Evolutionary conservation across 2,888 invertebrate species (phyloP), one percentile per base, ranked within the genome.

Genomic region (Acanthopleura granulata): DNA sequence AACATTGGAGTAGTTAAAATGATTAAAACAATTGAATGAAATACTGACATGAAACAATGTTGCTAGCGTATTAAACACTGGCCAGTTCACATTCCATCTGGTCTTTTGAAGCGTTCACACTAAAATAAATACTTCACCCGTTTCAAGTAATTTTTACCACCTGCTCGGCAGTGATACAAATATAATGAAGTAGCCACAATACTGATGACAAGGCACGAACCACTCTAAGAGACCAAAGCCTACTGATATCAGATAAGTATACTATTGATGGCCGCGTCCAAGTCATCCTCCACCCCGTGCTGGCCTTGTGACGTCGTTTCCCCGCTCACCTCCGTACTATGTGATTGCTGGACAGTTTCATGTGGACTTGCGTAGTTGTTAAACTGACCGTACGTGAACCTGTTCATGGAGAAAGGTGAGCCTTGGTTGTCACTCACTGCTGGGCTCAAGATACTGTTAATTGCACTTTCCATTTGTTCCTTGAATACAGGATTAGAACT

Each of bases 381-480:
- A 12, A 66, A 73, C 50, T 69, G 66, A 62, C 69, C 66, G 75
- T 76, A 71, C 18, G 40, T 16, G 12, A 6, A 71, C 15, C 22
- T 22, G 40, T 71, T 49, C n/a, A 22, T 16, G 18, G n/a, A 9
- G 18, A 27, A 22, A 22, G 27, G 49, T 6, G n/a, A 18, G 25
- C 15, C 49, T 15, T 16, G 71, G 49, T 49, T 29, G 29, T 69
- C 73, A 57, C 61, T 51, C 16, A 22, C 22, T 49, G 50, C 29
- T 18, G 94, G 91, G 90, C 94, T 94, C 79, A 95, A 91, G 86
- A 95, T 95, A 87, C 94, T 94, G 89, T 95, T 94, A 84, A 95
- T 95, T 79, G 95, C 95, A 86, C 94, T 94, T 89, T 95, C 94
- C 78, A 95, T 95, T 89, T 95, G 84, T 72, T 83, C 82, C 75